Evolutionary conservation across 2,113 vertebrate genomes (phyloP).

Genomic region (Uropsilus gracilis): DNA sequence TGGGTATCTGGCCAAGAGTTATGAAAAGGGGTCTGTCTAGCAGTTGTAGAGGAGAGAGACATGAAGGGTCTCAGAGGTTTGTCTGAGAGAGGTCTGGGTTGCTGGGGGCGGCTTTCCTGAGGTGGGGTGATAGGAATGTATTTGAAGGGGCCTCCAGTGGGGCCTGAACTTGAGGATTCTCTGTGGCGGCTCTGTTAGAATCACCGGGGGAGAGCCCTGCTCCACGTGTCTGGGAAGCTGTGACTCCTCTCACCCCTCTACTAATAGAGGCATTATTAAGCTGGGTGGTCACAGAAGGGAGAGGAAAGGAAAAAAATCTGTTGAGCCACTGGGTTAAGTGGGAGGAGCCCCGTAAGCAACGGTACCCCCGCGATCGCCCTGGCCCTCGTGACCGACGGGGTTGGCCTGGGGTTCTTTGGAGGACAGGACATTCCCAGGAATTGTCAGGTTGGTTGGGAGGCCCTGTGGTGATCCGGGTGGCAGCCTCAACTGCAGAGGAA

Average conservation of each 20-base stretch:
- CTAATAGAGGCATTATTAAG: not conserved
- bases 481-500: not conserved
- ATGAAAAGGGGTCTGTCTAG: not conserved
- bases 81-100: not conserved
- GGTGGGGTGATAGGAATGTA: not conserved
- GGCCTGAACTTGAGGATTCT: not conserved
- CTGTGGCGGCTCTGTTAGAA: not conserved
- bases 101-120: not conserved
- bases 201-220: not conserved
- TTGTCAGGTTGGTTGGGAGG: not conserved
- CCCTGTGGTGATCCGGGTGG: not conserved
- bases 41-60: not conserved
- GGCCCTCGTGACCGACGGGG: fast-evolving
- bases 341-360: not conserved
- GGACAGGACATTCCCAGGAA: not conserved
- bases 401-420: fast-evolving
- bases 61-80: not conserved
- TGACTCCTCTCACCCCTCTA: fast-evolving
- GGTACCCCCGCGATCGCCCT: not conserved
- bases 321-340: not conserved
- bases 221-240: not conserved
- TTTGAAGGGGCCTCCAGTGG: not conserved
- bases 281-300: not conserved
- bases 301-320: not conserved
- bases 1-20: not conserved